A percentile compares a stretch with the other conserved stretches of the same genome.
phyloP scores from a whole-genome alignment of 23 tunicate species.

The Styela clava region DNA sequence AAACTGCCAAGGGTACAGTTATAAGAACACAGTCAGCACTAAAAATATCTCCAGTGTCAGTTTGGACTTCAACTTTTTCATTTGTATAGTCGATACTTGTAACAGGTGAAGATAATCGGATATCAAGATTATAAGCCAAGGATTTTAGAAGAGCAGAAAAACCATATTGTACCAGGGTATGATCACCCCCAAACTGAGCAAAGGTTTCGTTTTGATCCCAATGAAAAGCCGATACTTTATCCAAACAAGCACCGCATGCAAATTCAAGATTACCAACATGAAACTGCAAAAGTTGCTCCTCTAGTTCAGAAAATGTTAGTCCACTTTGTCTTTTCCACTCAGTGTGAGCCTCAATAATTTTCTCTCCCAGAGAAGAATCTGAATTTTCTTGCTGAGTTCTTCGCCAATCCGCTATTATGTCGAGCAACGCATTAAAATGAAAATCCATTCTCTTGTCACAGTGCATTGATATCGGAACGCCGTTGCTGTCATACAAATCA shows the following conservation, averaged over 20 bases:
- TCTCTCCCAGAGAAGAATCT: slow-evolving; percentile 77
- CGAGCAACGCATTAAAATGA: slow-evolving; percentile 80
- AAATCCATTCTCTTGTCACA: slow-evolving; percentile 88
- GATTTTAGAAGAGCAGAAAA: slow-evolving; percentile 57
- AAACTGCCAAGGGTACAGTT: slow-evolving; percentile 80
- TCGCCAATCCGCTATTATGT: slow-evolving; percentile 84
- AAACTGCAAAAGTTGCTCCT: slow-evolving; percentile 64
- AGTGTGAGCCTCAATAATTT: slow-evolving; percentile 70
- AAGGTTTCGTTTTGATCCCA: slow-evolving; percentile 97
- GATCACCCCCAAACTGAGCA: slow-evolving; percentile 92
- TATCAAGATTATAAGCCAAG: slow-evolving; percentile 52
- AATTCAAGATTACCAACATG: slow-evolving; percentile 86
- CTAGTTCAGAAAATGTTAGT: slow-evolving; percentile 52
- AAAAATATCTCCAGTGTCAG: slow-evolving; percentile 26
- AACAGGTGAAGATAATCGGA: slow-evolving; percentile 51
- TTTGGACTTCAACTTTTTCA: slow-evolving; percentile 31
- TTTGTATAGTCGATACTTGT: slow-evolving; percentile 13
- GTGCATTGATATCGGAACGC: slow-evolving; percentile 44
- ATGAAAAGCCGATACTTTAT: slow-evolving; percentile 89
- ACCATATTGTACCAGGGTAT: slow-evolving; percentile 83
- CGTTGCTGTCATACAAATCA: slow-evolving; percentile 46
- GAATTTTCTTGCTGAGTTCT: slow-evolving; percentile 62
- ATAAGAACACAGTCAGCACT: slow-evolving; percentile 66
- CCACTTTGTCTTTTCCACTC: slow-evolving; percentile 88
- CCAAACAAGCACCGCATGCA: slow-evolving; percentile 85